These are phyloP conservation scores for Drosophila biarmipes DNA, from an alignment of 1,140 invertebrate species.

Conservation along the genomic window DNA sequence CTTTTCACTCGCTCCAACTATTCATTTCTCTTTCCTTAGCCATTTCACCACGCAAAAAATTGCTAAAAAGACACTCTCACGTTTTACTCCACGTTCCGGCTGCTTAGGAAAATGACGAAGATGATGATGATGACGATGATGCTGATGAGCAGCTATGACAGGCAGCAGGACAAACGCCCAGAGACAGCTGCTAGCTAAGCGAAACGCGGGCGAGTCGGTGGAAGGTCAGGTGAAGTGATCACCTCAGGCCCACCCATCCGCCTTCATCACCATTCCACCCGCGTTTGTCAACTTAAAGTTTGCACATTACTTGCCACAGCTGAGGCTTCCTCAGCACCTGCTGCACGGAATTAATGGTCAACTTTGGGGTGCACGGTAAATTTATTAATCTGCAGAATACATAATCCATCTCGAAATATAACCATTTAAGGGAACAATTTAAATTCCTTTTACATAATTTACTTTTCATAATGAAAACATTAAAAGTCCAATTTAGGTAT, in stretches of 20 bases:
- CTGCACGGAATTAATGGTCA: slow-evolving; percentile 2
- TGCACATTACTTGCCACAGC: slow-evolving; percentile 37
- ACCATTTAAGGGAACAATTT: not conserved
- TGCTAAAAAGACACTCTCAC: slow-evolving; percentile 64
- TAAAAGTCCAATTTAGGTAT: too few relatives aligned
- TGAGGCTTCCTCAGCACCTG: slow-evolving; percentile 23
- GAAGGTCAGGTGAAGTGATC: slow-evolving; percentile 47
- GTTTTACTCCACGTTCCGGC: slow-evolving; percentile 55
- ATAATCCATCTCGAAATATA: not conserved
- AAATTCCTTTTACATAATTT: not conserved
- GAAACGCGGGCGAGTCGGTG: slow-evolving; percentile 3
- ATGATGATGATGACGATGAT: slow-evolving; percentile 29
- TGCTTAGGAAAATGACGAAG: slow-evolving; percentile 35
- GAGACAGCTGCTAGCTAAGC: slow-evolving; percentile 39
- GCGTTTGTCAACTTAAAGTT: slow-evolving; percentile 45
- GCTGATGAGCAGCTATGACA: slow-evolving; percentile 37
- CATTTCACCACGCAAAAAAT: slow-evolving; percentile 10
- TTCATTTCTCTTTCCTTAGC: slow-evolving; percentile 8
- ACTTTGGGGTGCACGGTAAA: slow-evolving; percentile 7
- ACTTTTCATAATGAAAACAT: too few relatives aligned
- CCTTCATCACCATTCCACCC: slow-evolving; percentile 29
- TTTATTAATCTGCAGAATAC: not conserved
- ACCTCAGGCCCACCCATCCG: slow-evolving; percentile 6
- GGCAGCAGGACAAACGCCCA: slow-evolving; percentile 32
- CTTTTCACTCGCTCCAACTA: slow-evolving; percentile 28